Evolutionary conservation across 2,113 vertebrate genomes (phyloP).

Genomic region (Clarias macrocephalus): DNA sequence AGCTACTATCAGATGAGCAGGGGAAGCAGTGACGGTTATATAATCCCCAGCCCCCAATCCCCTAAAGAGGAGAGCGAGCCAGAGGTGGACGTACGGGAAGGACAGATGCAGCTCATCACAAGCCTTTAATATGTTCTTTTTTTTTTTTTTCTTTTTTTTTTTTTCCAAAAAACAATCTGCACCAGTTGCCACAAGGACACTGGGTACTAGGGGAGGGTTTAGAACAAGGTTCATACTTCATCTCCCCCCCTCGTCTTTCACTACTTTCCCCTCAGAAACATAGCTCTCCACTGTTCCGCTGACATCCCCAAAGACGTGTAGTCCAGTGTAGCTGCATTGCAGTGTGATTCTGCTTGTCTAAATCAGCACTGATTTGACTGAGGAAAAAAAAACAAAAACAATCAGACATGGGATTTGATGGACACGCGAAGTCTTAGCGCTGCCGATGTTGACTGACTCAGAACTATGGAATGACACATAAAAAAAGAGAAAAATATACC

Average conservation of each 20-base stretch:
- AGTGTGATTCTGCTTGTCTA: conserved; percentile 3
- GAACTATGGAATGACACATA: conserved; percentile 67
- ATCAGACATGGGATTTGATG: conserved; percentile 90
- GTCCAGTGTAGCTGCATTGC: conserved; percentile 55
- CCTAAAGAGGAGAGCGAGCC: conserved; percentile 91
- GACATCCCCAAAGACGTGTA: conserved; percentile 57
- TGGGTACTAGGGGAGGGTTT: conserved; percentile 36
- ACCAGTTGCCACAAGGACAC: conserved; percentile 49
- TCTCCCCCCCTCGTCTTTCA: conserved; percentile 38
- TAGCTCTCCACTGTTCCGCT: conserved; percentile 24
- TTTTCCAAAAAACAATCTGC: conserved; percentile 52
- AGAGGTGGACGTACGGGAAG: conserved; percentile 95
- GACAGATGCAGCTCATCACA: conserved; percentile 99
- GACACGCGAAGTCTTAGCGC: conserved; percentile 92
- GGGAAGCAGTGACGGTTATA: conserved; percentile 92
- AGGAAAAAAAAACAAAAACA: conserved; percentile 66
- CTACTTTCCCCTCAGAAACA: conserved; percentile 38
- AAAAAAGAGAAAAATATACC: conserved; percentile 61
- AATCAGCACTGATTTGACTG: conserved; percentile 77
- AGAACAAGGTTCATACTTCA: conserved; percentile 39
- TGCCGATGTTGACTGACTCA: conserved; percentile 89
- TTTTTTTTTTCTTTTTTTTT: conserved; percentile 53
- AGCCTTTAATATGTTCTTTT: conserved; percentile 83
- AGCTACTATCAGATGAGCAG: conserved; percentile 97
- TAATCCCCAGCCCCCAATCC: conserved; percentile 82